Evolutionary conservation across 2,888 invertebrate genomes (phyloP).

Genomic region (Pachymerium ferrugineum): DNA sequence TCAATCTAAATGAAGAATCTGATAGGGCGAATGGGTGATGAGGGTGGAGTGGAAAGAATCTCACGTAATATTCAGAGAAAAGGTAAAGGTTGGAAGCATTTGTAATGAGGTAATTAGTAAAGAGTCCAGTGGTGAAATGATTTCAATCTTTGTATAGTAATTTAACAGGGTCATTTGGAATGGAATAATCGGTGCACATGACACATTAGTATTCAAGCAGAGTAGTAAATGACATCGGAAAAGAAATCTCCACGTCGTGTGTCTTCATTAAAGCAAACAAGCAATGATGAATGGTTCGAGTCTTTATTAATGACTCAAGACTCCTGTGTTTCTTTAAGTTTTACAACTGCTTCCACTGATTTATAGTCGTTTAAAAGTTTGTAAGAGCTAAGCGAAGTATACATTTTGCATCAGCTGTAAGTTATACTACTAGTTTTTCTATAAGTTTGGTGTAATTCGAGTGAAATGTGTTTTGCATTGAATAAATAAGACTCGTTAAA

Average conservation of each 20-base stretch:
- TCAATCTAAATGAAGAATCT: constrained; percentile 16
- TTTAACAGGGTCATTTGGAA: not conserved
- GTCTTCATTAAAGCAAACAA: constrained; percentile 23
- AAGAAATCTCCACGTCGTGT: constrained; percentile 11
- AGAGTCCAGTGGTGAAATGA: not conserved
- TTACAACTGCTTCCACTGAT: not conserved
- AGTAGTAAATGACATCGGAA: not conserved
- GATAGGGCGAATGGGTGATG: not conserved
- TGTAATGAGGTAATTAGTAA: not conserved
- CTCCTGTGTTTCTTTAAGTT: constrained; percentile 9
- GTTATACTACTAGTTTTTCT: constrained; percentile 14
- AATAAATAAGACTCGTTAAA: constrained; percentile 27
- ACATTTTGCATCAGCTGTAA: constrained; percentile 27
- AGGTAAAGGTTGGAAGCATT: not conserved
- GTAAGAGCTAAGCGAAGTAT: constrained; percentile 24
- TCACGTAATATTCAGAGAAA: not conserved
- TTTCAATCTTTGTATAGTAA: not conserved
- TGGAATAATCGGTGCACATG: not conserved
- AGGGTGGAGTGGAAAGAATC: too few species aligned
- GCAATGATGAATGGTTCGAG: constrained; percentile 9
- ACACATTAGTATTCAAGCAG: not conserved
- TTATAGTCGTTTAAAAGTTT: constrained; percentile 24
- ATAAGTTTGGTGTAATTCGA: constrained; percentile 1
- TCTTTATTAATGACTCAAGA: constrained; percentile 20
- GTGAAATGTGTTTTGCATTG: constrained; percentile 24